Evolutionary conservation across 2,113 vertebrate genomes (phyloP), one percentile per base, ranked within the genome.

Genomic region (Merops nubicus): DNA sequence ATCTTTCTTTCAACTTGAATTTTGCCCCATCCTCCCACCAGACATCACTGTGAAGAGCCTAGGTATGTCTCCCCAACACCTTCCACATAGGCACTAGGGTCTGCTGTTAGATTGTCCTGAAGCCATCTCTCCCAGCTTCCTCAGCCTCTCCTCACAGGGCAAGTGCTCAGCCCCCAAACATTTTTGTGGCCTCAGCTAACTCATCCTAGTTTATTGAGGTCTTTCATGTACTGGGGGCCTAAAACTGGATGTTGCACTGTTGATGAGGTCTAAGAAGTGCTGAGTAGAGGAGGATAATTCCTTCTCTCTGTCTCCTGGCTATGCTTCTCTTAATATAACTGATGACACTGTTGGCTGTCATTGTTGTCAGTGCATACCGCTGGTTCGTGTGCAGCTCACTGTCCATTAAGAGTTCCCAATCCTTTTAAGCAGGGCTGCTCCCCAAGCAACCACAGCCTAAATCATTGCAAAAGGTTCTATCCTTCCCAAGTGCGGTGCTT

Each of bases 291-390:
- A 78, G 2, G 10, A 59, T 20, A 64, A 60, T 28, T 38, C 25
- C 21, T 81, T 85, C 14, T 28, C 7, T 69, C 22, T 60, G 7
- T 68, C 31, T 54, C 26, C 18, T 40, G 28, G 34, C 5, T 15
- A 17, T 19, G 19, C 63, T 63, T 73, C 8, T 59, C 34, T 40
- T 40, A 48, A 36, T 20, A 12, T 3, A 45, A 10, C 7, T 34
- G 19, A n/a, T 36, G 15, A 50, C 6, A 8, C 13, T 47, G 26
- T 28, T 3, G 2, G 28, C 22, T 1, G 1, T 20, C 8, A 73
- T 43, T 74, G 33, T 34, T 68, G 20, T 31, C 53, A 48, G n/a
- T 6, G 12, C 48, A 22, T 43, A 12, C 20, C 75, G 33, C 63
- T 77, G 48, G 20, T 11, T 77, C 1, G 0, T 15, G 15, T 31